Evolutionary conservation across 2,113 vertebrate genomes (phyloP), one percentile per base, ranked within the genome.

Genomic region (Notarius lentiginosus): DNA sequence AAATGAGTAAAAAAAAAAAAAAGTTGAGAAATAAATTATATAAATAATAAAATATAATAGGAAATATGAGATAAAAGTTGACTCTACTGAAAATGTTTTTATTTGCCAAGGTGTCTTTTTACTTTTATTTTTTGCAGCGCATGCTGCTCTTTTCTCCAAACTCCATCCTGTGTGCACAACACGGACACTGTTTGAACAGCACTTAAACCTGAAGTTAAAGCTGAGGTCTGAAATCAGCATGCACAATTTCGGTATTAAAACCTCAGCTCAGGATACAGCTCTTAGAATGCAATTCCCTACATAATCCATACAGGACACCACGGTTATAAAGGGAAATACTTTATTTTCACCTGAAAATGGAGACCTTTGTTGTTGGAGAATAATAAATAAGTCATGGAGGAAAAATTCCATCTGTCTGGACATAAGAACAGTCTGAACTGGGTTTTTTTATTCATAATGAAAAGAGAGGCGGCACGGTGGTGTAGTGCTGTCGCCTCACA

Each of bases 301-400:
- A 72, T 41, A 72, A 41, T 72, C 17, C 68, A 49, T 15, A 53
- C 22, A 77, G 11, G 24, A 27, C 11, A 53, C 12, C 6, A 55
- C 75, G 7, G 12, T 2, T 7, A 77, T 20, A 53, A 53, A 24
- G 24, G 22, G 76, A 79, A 79, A 53, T 53, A 0, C 11, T 9
- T 53, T 53, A 53, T 77, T 79, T 53, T 79, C 18, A 30, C n/a
- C 53, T 2, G 51, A 56, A 56, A 30, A 17, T 17, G 0, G 53
- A 58, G 18, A 30, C 27, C n/a, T 79, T 79, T 58, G 27, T 18
- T 8, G 27, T 77, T n/a, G 73, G 49, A 77, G 53, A 56, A 1
- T 56, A 79, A 79, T 79, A 58, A 79, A 58, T 79, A 56, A 79
- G 5, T 79, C 55, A 79, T 18, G 14, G 53, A 79, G 41, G 20